Evolutionary conservation across 2,888 invertebrate species (phyloP).

Genomic region (Drosophila mulleri): DNA sequence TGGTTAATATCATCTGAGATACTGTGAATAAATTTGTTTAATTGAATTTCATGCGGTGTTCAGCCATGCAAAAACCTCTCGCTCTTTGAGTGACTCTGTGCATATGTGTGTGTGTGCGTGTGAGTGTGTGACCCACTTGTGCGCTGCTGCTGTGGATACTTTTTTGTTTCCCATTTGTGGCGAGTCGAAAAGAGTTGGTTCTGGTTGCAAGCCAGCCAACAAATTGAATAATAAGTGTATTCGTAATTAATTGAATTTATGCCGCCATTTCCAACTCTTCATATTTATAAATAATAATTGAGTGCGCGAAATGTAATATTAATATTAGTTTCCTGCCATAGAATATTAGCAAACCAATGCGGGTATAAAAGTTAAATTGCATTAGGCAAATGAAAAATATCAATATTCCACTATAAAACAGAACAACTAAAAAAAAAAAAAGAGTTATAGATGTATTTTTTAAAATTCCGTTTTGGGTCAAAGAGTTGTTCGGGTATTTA

Average conservation of each 20-base stretch:
- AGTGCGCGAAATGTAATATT: not conserved
- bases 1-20: constrained; percentile 14
- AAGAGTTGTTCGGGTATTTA: constrained; percentile 11
- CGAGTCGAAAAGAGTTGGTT: constrained; percentile 17
- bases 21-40: constrained; percentile 43
- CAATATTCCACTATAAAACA: too few relatives aligned
- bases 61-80: constrained; percentile 39
- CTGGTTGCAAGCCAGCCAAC: constrained; percentile 1
- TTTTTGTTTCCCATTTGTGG: constrained; percentile 45
- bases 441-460: not conserved
- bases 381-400: not conserved
- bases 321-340: not conserved
- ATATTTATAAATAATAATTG: not conserved
- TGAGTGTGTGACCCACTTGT: constrained; percentile 34
- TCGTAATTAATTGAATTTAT: constrained; percentile 55
- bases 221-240: constrained; percentile 9
- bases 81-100: not conserved
- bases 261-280: constrained; percentile 17
- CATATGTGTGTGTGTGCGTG: constrained; percentile 8
- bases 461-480: not conserved
- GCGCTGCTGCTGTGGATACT: constrained; percentile 31
- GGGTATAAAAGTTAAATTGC: not conserved
- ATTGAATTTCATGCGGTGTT: constrained; percentile 56
- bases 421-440: not conserved
- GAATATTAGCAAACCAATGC: not conserved